Evolutionary conservation across 2,797 vertebrate genomes (phyloP), one percentile per base, ranked within the genome.

Genomic region (Sebastes nivosus): DNA sequence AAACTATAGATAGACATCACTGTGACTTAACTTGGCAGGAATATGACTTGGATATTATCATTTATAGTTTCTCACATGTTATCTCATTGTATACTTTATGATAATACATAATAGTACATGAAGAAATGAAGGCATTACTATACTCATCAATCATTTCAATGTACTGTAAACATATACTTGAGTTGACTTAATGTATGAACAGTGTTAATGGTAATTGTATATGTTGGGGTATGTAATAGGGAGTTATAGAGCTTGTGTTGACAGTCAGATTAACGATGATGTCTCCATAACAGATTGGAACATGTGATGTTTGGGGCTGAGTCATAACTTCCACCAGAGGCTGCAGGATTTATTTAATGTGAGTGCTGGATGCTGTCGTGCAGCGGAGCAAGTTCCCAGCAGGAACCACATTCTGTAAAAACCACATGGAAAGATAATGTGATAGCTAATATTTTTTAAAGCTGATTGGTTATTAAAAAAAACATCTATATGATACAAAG

Each of bases 261-360:
- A 79, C 54, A 58, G 55, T 50, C n/a, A 46, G 57, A 68, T 50
- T 27, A 32, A 70, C 11, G 60, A 61, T 70, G 42, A 69, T 50
- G 71, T 79, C 29, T 77, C 52, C n/a, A 42, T 36, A 38, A 52
- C 50, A 52, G 50, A 63, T 63, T 57, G 18, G 12, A 79, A 34
- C 25, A 60, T 34, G 55, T 63, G n/a, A 68, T 77, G 79, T 80
- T 63, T 67, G 32, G 8, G 34, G 5, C 14, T 78, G 78, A 84
- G 58, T 83, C 75, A 83, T 38, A 63, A 63, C 52, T 78, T 81
- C 67, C 61, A 75, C 58, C 30, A 32, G 7, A 72, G 24, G 12
- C 36, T 42, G 3, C 29, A 63, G 24, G 24, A 20, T 64, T 54
- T 73, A 20, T n/a, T 52, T 24, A 16, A 22, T 30, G 24, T 30